A percentile compares a stretch with the other conserved stretches of the same genome.
Evolutionary conservation across 2,113 vertebrate genomes (phyloP).

Genomic region (Oryzias woworae): DNA sequence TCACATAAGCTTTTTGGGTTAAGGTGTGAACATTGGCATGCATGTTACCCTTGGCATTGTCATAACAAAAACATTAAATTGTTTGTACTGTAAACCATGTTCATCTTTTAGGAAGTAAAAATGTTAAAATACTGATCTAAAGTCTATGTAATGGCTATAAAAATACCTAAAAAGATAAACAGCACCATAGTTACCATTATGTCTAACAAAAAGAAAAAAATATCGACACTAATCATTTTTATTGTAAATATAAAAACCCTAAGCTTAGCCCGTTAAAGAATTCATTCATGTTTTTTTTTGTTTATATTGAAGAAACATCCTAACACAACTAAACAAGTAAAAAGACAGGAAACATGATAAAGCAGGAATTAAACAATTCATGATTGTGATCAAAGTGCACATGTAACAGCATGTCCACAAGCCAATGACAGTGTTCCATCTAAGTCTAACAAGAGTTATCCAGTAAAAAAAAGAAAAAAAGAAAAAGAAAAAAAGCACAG

Average conservation of each 20-base stretch:
- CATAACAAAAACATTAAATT: too few species aligned
- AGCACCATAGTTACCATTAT: too few species aligned
- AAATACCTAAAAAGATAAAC: constrained; percentile 4
- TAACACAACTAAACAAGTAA: constrained; percentile 21
- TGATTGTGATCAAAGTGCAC: constrained; percentile 56
- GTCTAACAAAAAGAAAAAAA: too few species aligned
- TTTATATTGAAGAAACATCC: constrained; percentile 36
- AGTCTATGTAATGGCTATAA: constrained; percentile 37
- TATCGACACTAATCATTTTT: too few species aligned
- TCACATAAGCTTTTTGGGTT: too few species aligned
- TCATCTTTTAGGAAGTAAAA: background rate
- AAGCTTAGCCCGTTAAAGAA: background rate
- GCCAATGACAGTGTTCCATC: constrained; percentile 4
- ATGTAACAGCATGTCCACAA: constrained; percentile 46
- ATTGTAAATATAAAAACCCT: too few species aligned
- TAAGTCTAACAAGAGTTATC: constrained; percentile 6
- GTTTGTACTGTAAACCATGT: too few species aligned
- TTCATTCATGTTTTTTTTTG: constrained; percentile 4
- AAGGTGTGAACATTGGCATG: too few species aligned
- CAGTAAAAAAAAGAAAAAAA: too few species aligned
- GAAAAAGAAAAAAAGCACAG: too few species aligned
- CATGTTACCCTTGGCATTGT: too few species aligned
- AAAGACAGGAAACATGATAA: constrained; percentile 28
- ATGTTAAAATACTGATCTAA: constrained; percentile 25
- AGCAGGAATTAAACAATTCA: constrained; percentile 32